A percentile compares a stretch with the other conserved stretches of the same genome.
These are phyloP conservation scores for Chironomus striatipennis DNA, from an alignment of 1,140 invertebrate genomes.

Conservation along the genomic window DNA sequence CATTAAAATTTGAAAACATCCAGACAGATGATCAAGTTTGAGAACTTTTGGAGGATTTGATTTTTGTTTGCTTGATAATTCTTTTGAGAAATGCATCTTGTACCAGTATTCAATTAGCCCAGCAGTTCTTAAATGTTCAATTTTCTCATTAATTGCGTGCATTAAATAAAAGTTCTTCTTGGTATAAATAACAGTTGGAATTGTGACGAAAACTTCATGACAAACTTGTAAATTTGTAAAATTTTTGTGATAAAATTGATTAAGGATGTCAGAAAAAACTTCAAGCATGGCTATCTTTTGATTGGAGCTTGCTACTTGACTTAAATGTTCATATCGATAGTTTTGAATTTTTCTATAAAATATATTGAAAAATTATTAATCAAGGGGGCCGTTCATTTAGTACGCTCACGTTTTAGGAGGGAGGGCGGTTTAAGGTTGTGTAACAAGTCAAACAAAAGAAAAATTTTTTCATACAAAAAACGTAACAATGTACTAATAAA, in stretches of 20 bases:
- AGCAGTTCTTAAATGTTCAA: neutral
- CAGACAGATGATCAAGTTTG: neutral
- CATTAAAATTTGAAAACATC: neutral
- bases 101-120: conserved; percentile 8
- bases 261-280: neutral
- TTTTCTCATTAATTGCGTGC: neutral
- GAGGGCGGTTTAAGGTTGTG: no score
- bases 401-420: no score
- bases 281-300: neutral
- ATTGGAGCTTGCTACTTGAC: neutral
- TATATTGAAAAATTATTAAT: neutral
- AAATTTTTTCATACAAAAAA: no score
- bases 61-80: neutral
- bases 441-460: no score
- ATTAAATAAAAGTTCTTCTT: neutral
- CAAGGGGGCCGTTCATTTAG: no score
- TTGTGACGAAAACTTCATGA: neutral
- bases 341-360: neutral
- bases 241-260: neutral
- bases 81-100: neutral
- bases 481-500: no score
- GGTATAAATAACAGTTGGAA: neutral
- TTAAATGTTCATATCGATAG: neutral
- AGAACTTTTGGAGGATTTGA: neutral
- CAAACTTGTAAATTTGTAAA: neutral